Base-by-base conservation (phyloP, 2,888 invertebrate genomes). In the Apamea anceps region DNA sequence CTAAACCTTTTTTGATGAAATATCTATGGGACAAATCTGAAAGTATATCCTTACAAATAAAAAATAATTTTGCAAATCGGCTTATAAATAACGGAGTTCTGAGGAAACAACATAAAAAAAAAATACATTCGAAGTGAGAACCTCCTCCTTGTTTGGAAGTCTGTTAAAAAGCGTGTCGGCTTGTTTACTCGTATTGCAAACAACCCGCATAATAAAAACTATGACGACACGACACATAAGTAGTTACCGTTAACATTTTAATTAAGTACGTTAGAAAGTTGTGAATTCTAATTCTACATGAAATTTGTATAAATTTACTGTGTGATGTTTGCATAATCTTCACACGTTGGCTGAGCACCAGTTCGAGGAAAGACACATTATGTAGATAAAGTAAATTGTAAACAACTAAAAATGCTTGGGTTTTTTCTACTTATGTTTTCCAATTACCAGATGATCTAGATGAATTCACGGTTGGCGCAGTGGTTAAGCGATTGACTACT, bases 211-310 rank as follows among this genome's bases (percentile, higher is more conserved):
- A 48, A n/a, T 42, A 57, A 75, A 70, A 67, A 28, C 67, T 2
- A 73, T 77, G 70, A 72, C 66, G 51, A 66, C 66, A 74, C 51
- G n/a, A 72, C 62, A 84, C 54, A 57, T 63, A 60, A 0, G 6
- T 18, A n/a, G 6, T 32, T 42, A 62, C 63, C 54, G 77, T 70
- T 68, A 73, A 74, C 63, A 28, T 81, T 72, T 79, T 79, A 81
- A 81, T 77, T 70, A 77, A 13, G 51, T 68, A 60, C 72, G 13
- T 81, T 88, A 80, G 86, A 87, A 88, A 87, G 86, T 84, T 68
- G 51, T 80, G 75, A 76, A 83, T 79, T 83, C 63, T 75, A 82
- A 73, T 79, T 86, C 28, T 54, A 54, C 21, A 80, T 74, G 18
- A 75, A 75, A 51, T 65, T 68, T 18, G 25, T 42, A 68, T 72